Evolutionary conservation across 1,140 invertebrate species (phyloP), one percentile per base, ranked within the genome.

Genomic region (Steinernema khuongi): DNA sequence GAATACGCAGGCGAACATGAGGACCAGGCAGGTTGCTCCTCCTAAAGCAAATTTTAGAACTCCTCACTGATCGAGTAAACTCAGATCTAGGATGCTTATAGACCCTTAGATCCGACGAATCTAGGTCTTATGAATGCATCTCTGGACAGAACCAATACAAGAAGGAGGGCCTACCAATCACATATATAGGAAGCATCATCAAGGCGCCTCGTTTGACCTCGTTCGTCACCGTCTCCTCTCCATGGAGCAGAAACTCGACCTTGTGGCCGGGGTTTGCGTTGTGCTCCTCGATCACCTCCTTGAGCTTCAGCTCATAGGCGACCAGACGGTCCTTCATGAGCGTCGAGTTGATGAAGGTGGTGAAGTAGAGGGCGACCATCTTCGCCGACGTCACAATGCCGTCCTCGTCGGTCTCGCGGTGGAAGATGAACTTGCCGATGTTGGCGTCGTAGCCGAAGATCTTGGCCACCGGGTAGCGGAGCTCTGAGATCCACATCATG

Each of bases 341-440:
- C 50, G 50, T 60, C 11, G 50, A 60, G 22, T 60, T 60, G 4
- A 14, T 22, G 19, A 60, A 60, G 22, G 50, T 60, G 4, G 50
- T 60, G 19, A 60, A 60, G 22, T 60, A 60, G 4, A 60, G 22
- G 14, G 50, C 50, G 7, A 60, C 50, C 50, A 60, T 60, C 50
- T 60, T 60, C 50, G 22, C 50, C 50, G 50, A 60, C 14, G 50
- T 60, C 22, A 60, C 50, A 60, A 60, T 60, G 4, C 50, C 50
- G 19, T 60, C 22, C 26, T 60, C 50, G 50, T 60, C 50, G 7
- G 50, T 60, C 19, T 60, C 50, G 22, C 50, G 50, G 50, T 60
- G 50, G 22, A 60, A 60, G 26, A 60, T 60, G 19, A 60, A 60
- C 22, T 60, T 60, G 14, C 50, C 50, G 22, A 60, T 60, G 50